Base-by-base conservation (phyloP, 2,888 invertebrate genomes). In the Lingula anatina region DNA sequence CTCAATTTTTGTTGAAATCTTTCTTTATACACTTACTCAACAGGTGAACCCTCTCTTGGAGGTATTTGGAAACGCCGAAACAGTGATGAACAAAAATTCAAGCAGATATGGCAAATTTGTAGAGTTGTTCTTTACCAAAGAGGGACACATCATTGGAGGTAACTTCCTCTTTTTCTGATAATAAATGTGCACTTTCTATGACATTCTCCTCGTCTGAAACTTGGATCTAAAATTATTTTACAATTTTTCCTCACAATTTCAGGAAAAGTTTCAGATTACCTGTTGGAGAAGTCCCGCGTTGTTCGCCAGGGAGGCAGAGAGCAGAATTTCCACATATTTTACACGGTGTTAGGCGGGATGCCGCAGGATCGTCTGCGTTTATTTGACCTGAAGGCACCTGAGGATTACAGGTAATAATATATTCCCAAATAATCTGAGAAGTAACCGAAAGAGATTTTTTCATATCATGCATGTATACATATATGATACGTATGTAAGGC, bases 261-360 rank as follows among this genome's bases (percentile, higher is more conserved):
- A 62, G 71, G 68, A 5, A 63, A 64, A 7, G 62, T 73, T 4
- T 54, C 62, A 24, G 73, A 73, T 47, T 74, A 73, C 53, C 64
- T 74, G 56, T 46, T 74, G 43, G 74, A 74, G 62, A 74, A 74
- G 49, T 70, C 70, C 2, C 56, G 74, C 15, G 65, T 74, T 4
- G 68, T 73, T 5, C 59, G 54, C 36, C 70, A 68, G 43, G 59
- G 51, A 20, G 26, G 51, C 1, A 61, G 62, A 0, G 74, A 74
- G 47, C 62, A 66, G 12, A 73, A 68, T 46, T 74, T 73, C 52
- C 74, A 74, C 54, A 64, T 71, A 4, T 73, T 74, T 51, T 72
- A 72, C 56, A 64, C 64, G 23, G 51, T 74, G 49, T 62, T 73
- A 43, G 66, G 64, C 42, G 71, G 69, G 9, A 49, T 62, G 1